Conservation (phyloP, 2,113 vertebrate genomes). For the Tamias sibiricus region DNA sequence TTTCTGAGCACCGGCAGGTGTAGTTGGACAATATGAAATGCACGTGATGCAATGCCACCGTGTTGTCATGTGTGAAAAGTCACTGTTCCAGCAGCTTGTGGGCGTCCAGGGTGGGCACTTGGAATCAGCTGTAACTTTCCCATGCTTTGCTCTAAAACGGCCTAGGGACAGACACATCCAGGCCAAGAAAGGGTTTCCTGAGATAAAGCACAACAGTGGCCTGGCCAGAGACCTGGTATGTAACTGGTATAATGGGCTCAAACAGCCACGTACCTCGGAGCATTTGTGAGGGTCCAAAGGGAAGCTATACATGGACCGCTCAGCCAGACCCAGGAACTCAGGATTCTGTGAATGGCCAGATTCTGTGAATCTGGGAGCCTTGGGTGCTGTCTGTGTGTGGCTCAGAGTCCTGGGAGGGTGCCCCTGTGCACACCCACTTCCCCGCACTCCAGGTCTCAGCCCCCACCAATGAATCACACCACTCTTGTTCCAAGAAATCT, state of each 20-base stretch:
- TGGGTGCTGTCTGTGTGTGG: too few species aligned
- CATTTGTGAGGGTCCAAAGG: not conserved
- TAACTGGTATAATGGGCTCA: not conserved
- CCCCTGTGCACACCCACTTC: not conserved
- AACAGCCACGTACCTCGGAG: not conserved
- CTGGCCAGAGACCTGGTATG: not conserved
- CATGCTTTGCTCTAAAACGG: not conserved
- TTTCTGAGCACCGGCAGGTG: not conserved
- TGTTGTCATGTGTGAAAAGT: not conserved
- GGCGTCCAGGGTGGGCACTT: not conserved
- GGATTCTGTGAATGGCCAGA: not conserved
- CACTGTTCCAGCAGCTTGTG: too few species aligned
- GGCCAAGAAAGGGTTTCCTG: not conserved
- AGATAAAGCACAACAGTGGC: not conserved
- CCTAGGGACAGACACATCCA: not conserved
- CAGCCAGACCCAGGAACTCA: not conserved
- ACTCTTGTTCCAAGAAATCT: conserved; percentile 83
- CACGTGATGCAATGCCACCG: not conserved
- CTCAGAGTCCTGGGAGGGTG: not conserved
- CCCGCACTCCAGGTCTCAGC: not conserved
- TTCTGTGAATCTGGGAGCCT: too few species aligned
- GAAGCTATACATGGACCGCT: not conserved
- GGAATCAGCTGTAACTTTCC: not conserved
- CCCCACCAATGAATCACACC: conserved; percentile 31
- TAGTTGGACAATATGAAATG: not conserved